These are phyloP conservation scores for Smithornis capensis DNA, from an alignment of 2,113 vertebrate genomes.

Conservation along the genomic window DNA sequence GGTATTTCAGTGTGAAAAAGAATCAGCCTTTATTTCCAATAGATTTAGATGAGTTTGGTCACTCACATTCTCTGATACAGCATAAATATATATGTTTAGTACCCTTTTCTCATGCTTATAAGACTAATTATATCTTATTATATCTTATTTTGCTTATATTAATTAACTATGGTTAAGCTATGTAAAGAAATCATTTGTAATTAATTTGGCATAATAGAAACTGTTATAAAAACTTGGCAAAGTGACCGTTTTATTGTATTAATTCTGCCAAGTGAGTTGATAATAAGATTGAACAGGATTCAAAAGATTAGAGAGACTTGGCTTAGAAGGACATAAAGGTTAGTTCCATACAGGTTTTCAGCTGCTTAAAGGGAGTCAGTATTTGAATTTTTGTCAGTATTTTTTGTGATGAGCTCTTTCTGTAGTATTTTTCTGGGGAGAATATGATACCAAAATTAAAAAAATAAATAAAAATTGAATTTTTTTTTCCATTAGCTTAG, in stretches of 20 bases:
- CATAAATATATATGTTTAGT: not conserved
- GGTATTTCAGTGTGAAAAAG: not conserved
- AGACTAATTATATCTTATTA: not conserved
- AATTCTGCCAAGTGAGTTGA: slow-evolving; percentile 17
- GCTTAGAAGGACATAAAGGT: not conserved
- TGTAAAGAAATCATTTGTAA: not conserved
- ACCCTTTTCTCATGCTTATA: not conserved
- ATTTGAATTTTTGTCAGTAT: not conserved
- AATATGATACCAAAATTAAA: not conserved
- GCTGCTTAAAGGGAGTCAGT: not conserved
- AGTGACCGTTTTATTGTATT: not conserved
- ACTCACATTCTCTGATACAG: not conserved
- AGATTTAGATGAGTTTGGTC: not conserved
- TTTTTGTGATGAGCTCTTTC: not conserved
- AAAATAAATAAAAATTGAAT: not conserved
- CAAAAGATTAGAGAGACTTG: slow-evolving; percentile 16
- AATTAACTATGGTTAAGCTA: not conserved
- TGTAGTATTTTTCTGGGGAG: not conserved
- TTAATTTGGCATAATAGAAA: not conserved
- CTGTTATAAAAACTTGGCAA: not conserved
- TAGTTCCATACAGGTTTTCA: not conserved
- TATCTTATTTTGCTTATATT: not conserved
- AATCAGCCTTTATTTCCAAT: not conserved
- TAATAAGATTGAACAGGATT: slow-evolving; percentile 52
- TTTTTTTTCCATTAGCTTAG: not conserved